Evolutionary conservation across 1,140 invertebrate genomes (phyloP).

Genomic region (Cyrtorhinus lividipennis): DNA sequence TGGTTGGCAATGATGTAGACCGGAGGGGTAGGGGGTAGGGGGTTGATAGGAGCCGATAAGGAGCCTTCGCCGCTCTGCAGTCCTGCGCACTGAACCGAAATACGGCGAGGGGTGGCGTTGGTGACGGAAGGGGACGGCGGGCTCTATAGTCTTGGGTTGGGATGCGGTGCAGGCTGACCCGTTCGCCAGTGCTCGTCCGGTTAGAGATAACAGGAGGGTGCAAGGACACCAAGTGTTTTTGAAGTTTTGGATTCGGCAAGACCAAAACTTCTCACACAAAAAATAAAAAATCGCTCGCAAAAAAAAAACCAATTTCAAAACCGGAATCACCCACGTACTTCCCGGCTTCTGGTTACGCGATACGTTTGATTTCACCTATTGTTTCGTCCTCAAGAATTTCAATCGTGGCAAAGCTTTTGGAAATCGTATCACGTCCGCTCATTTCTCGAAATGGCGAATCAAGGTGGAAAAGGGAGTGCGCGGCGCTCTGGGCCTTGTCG

Average conservation of each 20-base stretch:
- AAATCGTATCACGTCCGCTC: background rate
- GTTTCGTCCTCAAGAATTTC: too few species aligned
- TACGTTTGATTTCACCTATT: too few species aligned
- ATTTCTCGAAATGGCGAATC: background rate
- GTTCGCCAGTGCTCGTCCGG: background rate
- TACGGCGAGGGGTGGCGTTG: background rate
- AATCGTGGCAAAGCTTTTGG: too few species aligned
- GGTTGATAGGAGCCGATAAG: conserved; percentile 7
- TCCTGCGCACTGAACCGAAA: background rate
- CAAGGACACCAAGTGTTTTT: conserved; percentile 5
- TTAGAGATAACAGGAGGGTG: background rate
- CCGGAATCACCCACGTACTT: background rate
- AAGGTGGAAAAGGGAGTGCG: background rate
- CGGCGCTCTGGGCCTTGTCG: background rate
- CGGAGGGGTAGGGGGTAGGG: background rate
- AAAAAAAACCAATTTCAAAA: background rate
- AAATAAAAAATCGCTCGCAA: background rate
- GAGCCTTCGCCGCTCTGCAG: background rate
- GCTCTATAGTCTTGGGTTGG: background rate
- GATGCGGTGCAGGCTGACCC: background rate
- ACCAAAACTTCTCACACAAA: too few species aligned
- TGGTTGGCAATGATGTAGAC: background rate
- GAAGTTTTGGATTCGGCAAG: too few species aligned
- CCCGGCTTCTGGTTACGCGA: too few species aligned
- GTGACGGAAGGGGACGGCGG: background rate